These are phyloP conservation scores for Scaptomyza flava DNA, from an alignment of 2,888 invertebrate genomes.

Conservation along the genomic window DNA sequence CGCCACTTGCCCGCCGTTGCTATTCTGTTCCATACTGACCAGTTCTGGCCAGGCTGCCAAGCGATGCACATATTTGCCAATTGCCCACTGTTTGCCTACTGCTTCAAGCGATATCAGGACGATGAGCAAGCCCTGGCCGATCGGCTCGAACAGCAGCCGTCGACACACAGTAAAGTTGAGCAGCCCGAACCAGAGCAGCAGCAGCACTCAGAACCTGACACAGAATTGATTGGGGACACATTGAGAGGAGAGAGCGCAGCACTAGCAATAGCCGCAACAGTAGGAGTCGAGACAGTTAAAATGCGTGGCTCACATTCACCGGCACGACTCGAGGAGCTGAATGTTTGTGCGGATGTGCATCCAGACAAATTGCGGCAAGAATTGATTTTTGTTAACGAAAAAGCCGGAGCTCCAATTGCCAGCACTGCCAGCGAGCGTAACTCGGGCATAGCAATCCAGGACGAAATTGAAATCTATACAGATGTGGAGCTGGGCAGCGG, in stretches of 20 bases:
- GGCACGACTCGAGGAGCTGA: slow-evolving; percentile 42
- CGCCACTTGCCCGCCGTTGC: background rate
- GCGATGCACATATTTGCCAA: slow-evolving; percentile 49
- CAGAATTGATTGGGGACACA: background rate
- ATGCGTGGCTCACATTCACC: slow-evolving; percentile 56
- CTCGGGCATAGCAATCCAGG: slow-evolving; percentile 50
- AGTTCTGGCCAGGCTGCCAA: slow-evolving; percentile 26
- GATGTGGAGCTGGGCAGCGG: slow-evolving; percentile 42
- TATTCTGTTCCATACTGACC: slow-evolving; percentile 2
- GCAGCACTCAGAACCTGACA: background rate
- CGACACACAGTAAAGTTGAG: slow-evolving; percentile 9
- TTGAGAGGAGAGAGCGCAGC: background rate
- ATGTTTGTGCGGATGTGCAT: slow-evolving; percentile 56
- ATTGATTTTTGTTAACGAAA: background rate
- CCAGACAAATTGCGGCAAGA: slow-evolving; percentile 1
- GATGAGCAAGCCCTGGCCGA: slow-evolving; percentile 50
- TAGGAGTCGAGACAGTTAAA: background rate
- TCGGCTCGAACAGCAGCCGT: slow-evolving; percentile 33
- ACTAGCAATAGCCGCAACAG: background rate
- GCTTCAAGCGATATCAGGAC: slow-evolving; percentile 38
- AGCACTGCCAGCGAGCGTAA: slow-evolving; percentile 3
- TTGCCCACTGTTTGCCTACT: slow-evolving; percentile 45
- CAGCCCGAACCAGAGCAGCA: slow-evolving; percentile 7
- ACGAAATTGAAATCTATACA: slow-evolving; percentile 54
- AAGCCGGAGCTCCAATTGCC: background rate